Evolutionary conservation across 2,888 invertebrate genomes (phyloP).

Genomic region (Agrochola litura): DNA sequence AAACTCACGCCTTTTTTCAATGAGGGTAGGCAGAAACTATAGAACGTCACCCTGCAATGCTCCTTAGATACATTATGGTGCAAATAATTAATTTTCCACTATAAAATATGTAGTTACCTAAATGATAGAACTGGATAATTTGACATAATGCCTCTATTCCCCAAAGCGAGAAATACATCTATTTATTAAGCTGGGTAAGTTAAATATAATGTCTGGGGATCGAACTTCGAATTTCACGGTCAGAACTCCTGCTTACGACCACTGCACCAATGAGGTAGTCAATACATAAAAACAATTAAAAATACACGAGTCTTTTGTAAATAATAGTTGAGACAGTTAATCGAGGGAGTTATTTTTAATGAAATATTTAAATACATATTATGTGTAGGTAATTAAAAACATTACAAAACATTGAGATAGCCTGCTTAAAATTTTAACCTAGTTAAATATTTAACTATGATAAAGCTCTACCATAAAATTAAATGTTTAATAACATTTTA

Average conservation of each 20-base stretch:
- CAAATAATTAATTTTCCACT: no score
- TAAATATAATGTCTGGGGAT: not conserved
- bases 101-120: no score
- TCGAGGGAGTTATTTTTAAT: not conserved
- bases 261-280: not conserved
- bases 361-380: not conserved
- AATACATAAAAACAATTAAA: not conserved
- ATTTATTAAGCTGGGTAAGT: no score
- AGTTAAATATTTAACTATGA: not conserved
- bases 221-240: not conserved
- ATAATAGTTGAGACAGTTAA: not conserved
- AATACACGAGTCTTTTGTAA: not conserved
- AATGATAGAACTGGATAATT: no score
- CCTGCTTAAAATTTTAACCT: not conserved
- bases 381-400: not conserved
- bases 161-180: no score
- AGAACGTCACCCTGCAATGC: no score
- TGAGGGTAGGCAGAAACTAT: no score
- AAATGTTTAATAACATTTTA: not conserved
- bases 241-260: not conserved
- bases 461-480: constrained; percentile 22
- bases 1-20: no score
- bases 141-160: no score
- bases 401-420: not conserved
- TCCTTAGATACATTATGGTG: no score